Evolutionary conservation across 2,797 vertebrate genomes (phyloP).

Genomic region (Siniperca scherzeri): DNA sequence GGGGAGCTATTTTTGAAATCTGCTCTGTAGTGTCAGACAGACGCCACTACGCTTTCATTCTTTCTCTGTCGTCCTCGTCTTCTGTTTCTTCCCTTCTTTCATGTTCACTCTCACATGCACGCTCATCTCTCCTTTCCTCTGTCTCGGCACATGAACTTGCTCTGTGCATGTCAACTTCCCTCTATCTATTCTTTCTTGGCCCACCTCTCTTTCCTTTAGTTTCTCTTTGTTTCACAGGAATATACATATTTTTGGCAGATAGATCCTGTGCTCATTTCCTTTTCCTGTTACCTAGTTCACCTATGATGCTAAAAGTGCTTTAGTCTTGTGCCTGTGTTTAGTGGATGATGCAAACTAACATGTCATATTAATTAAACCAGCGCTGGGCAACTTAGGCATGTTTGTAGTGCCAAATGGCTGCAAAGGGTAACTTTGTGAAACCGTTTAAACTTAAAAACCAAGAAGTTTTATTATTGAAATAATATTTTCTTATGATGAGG

Average conservation of each 20-base stretch:
- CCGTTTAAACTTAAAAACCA: not conserved
- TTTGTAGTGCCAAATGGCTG: not conserved
- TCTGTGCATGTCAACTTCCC: not conserved
- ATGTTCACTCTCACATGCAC: not conserved
- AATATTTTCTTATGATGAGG: not conserved
- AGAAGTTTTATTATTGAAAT: not conserved
- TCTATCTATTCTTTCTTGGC: not conserved
- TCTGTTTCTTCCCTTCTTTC: conserved; percentile 10
- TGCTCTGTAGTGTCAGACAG: conserved; percentile 93
- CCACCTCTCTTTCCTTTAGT: not conserved
- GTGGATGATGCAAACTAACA: conserved; percentile 3
- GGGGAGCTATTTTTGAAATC: conserved; percentile 96
- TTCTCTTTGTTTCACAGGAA: conserved; percentile 1
- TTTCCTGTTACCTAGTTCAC: not conserved
- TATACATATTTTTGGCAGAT: not conserved
- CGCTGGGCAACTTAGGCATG: no score
- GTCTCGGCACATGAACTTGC: not conserved
- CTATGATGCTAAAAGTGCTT: not conserved
- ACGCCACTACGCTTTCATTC: conserved; percentile 62
- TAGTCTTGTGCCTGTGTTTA: not conserved
- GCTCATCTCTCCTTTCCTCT: conserved; percentile 10
- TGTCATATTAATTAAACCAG: not conserved
- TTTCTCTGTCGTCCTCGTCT: conserved; percentile 2
- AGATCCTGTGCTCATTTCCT: not conserved
- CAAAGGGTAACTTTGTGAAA: not conserved